phyloP scores from a whole-genome alignment of 2,888 invertebrate genomes.

The Cylindroiulus punctatus region DNA sequence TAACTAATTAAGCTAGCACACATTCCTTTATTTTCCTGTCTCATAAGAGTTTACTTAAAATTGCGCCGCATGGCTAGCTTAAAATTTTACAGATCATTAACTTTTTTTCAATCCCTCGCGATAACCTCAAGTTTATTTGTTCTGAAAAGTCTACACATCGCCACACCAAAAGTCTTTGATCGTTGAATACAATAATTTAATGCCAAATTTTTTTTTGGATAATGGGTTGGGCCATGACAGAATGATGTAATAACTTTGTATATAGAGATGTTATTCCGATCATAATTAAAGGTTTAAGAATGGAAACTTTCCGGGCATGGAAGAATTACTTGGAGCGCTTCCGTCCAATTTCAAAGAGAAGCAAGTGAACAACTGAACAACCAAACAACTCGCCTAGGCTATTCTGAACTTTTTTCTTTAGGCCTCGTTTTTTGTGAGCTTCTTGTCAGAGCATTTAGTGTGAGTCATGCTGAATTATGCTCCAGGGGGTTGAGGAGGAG shows the following conservation, averaged over 20 bases:
- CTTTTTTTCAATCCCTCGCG: too few species aligned
- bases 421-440: background rate
- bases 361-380: background rate
- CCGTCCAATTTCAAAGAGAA: background rate
- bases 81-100: too few species aligned
- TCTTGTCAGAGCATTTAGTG: constrained; percentile 3
- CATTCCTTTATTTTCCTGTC: too few species aligned
- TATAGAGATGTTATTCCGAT: background rate
- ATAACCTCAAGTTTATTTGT: too few species aligned
- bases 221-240: background rate
- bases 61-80: too few species aligned
- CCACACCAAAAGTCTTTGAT: too few species aligned
- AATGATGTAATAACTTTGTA: background rate
- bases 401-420: constrained; percentile 9
- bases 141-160: too few species aligned
- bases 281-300: background rate
- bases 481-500: constrained; percentile 33
- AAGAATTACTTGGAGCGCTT: background rate
- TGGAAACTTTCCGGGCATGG: background rate
- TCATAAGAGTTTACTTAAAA: too few species aligned
- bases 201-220: background rate
- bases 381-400: too few species aligned
- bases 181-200: background rate
- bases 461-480: constrained; percentile 26
- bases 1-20: too few species aligned